Conservation (phyloP, 1,140 invertebrate genomes). For the Gryllus bimaculatus region DNA sequence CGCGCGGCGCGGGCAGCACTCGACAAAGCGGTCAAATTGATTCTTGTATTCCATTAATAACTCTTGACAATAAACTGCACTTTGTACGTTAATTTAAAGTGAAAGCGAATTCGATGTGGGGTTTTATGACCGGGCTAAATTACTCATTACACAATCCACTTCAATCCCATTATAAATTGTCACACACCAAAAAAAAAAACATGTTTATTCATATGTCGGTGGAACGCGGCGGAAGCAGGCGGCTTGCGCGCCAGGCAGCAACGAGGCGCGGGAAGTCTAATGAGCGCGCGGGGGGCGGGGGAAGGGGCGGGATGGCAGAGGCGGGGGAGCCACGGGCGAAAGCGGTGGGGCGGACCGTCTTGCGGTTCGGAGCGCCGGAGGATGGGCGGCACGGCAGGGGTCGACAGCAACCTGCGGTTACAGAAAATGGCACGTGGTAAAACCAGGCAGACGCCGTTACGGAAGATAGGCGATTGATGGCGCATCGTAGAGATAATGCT, state of each 20-base stretch:
- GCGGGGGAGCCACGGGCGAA: too few relatives aligned
- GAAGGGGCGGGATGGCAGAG: too few relatives aligned
- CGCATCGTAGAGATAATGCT: too few relatives aligned
- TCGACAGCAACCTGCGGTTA: too few relatives aligned
- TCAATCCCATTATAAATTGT: background rate
- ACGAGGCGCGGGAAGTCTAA: background rate
- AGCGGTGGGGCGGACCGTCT: too few relatives aligned
- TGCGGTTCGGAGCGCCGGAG: too few relatives aligned
- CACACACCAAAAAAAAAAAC: background rate
- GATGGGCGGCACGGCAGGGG: too few relatives aligned
- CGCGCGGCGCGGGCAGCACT: background rate
- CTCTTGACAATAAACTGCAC: constrained; percentile 4
- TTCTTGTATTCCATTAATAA: constrained; percentile 6
- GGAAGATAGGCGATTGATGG: too few relatives aligned
- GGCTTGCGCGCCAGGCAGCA: background rate
- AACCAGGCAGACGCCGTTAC: too few relatives aligned
- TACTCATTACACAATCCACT: constrained; percentile 4
- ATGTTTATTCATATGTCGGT: constrained; percentile 1
- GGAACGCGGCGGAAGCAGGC: background rate
- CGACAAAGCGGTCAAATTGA: constrained; percentile 3
- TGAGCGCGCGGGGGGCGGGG: background rate
- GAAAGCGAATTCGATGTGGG: background rate
- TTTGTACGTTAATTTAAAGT: constrained; percentile 5
- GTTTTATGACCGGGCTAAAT: constrained; percentile 4
- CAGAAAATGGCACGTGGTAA: too few relatives aligned